Percentiles rank a stretch among this genome's conserved stretches.
These are phyloP conservation scores for Marmota flaviventris DNA, from an alignment of 2,113 vertebrate genomes.

Conservation along the genomic window DNA sequence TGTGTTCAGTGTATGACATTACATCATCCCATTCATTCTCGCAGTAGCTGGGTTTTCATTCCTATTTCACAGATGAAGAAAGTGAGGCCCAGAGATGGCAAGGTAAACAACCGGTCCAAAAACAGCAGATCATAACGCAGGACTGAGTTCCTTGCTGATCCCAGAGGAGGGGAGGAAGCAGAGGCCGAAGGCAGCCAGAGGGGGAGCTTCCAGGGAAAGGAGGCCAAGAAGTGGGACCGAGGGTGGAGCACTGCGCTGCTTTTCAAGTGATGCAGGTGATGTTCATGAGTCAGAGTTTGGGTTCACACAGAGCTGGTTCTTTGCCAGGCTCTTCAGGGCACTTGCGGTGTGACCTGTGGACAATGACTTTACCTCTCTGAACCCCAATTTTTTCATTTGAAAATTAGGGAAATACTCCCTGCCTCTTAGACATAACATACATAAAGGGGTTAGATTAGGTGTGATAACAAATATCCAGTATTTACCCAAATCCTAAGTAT, in stretches of 20 bases:
- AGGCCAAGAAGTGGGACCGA: not conserved
- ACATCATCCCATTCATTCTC: not conserved
- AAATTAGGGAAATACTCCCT: not conserved
- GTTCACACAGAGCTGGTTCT: not conserved
- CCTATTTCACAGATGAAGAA: not conserved
- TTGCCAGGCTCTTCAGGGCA: not conserved
- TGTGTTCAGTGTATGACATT: not conserved
- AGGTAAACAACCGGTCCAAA: not conserved
- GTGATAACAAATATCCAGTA: not conserved
- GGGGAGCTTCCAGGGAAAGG: not conserved
- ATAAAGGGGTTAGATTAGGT: not conserved
- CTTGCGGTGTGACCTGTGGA: not conserved
- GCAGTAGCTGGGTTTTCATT: not conserved
- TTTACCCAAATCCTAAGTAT: not conserved
- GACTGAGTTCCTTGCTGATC: not conserved
- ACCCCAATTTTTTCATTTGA: not conserved
- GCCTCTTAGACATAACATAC: not conserved
- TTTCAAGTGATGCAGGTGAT: not conserved
- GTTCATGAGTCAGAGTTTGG: not conserved
- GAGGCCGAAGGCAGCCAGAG: too few relatives aligned
- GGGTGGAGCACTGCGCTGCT: not conserved
- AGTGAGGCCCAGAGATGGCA: not conserved
- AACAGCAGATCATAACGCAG: not conserved
- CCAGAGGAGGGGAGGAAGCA: not conserved
- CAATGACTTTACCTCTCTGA: not conserved